These are phyloP conservation scores for Melinopterus prodromus DNA, from an alignment of 2,888 invertebrate genomes.

Conservation along the genomic window DNA sequence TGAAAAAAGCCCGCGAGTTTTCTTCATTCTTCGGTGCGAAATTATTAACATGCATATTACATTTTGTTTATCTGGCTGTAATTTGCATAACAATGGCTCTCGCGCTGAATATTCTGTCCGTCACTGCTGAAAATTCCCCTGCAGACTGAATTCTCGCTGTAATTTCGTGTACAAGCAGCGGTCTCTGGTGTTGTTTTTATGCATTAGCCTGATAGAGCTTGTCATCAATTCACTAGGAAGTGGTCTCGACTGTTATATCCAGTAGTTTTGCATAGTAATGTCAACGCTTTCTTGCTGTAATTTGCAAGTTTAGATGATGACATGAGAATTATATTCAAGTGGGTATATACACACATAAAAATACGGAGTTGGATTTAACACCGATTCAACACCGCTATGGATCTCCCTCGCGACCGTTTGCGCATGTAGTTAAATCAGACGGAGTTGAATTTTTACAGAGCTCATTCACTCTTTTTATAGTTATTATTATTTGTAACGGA, in stretches of 20 bases:
- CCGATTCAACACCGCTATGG: too few species aligned
- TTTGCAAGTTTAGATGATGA: neutral
- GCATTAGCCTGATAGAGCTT: neutral
- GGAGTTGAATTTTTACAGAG: too few species aligned
- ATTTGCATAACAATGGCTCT: neutral
- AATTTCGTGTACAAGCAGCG: neutral
- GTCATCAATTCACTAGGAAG: neutral
- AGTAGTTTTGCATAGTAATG: neutral
- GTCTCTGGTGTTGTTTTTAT: neutral
- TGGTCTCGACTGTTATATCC: neutral
- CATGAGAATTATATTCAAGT: neutral
- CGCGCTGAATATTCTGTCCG: neutral
- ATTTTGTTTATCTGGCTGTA: neutral
- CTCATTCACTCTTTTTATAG: too few species aligned
- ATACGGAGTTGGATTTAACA: too few species aligned
- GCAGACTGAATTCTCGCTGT: neutral
- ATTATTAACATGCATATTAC: slow-evolving; percentile 4
- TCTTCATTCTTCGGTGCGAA: neutral
- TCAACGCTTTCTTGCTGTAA: slow-evolving; percentile 4
- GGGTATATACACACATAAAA: too few species aligned
- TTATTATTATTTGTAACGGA: too few species aligned
- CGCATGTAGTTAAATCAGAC: too few species aligned
- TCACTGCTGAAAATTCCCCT: neutral
- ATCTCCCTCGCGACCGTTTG: too few species aligned
- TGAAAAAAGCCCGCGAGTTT: neutral